Evolutionary conservation across 2,797 vertebrate species (phyloP), one percentile per base, ranked within the genome.

Genomic region (Pachyuromys duprasi): DNA sequence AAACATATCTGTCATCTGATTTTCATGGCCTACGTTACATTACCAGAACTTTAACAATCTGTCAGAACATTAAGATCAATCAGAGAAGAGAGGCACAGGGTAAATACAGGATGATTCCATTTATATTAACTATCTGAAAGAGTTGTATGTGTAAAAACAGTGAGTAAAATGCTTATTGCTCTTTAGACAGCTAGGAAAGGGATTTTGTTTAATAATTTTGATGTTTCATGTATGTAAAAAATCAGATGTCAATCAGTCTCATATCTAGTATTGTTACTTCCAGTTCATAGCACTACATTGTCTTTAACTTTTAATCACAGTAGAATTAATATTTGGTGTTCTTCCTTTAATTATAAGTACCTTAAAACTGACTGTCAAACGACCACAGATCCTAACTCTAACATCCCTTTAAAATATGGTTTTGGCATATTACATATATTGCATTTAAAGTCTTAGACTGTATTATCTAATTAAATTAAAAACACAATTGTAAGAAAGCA

Each of bases 381-480:
- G 18, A 33, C 11, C n/a, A 7, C 8, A 67, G 24, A 20, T 79
- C n/a, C 0, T n/a, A 36, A 69, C 8, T 42, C 5, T 17, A 93
- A 13, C 31, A 95, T 17, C 78, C 7, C n/a, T 67, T 17, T 83
- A 83, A 96, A 89, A 70, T 90, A 82, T 7, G 2, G 4, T 17
- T 76, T 81, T 92, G 91, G 14, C 0, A 55, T 31, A n/a, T 17
- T 67, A 22, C 55, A 31, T 14, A 74, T 57, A 57, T 60, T 63
- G n/a, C 8, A 83, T 86, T 53, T 67, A 70, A 81, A 81, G 55
- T 22, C 45, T 90, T 60, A 88, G 0, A 79, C 45, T 57, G 22
- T 67, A 69, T 76, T 72, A 31, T 83, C 5, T 78, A 95, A 86
- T 63, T 87, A 93, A 31, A 79, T 86, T 70, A 63, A 69, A 82